Evolutionary conservation across 2,113 vertebrate genomes (phyloP).

Genomic region (Mugil cephalus): DNA sequence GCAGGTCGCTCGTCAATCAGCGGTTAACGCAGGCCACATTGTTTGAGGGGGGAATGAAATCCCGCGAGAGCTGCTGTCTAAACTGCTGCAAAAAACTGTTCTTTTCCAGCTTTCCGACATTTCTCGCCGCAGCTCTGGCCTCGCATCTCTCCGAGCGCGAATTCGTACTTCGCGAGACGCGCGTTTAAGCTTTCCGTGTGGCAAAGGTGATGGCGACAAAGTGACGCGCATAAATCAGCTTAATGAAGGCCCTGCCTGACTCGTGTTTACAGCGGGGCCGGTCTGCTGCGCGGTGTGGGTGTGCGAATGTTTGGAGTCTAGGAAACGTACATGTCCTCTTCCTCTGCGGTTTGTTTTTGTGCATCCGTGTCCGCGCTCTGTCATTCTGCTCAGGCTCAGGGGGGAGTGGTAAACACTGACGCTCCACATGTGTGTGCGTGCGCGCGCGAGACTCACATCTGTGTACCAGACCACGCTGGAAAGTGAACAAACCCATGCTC

Average conservation of each 20-base stretch:
- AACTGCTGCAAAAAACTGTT: no score
- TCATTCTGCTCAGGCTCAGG: conserved; percentile 53
- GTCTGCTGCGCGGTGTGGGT: background rate
- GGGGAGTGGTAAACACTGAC: conserved; percentile 63
- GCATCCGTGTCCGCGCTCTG: background rate
- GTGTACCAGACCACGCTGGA: conserved; percentile 85
- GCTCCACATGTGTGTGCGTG: conserved; percentile 47
- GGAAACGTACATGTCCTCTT: background rate
- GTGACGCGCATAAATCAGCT: conserved; percentile 25
- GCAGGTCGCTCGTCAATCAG: conserved; percentile 16
- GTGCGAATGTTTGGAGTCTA: background rate
- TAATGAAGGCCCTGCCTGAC: background rate
- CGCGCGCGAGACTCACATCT: conserved; percentile 82
- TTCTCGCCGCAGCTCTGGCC: no score
- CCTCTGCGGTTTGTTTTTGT: conserved; percentile 7
- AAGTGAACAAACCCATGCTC: conserved; percentile 40
- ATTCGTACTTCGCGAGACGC: no score
- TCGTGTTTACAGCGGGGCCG: background rate
- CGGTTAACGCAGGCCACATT: conserved; percentile 31
- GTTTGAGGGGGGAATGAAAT: background rate
- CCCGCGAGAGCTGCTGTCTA: conserved; percentile 1
- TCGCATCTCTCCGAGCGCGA: no score
- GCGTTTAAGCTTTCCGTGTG: background rate
- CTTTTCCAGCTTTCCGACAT: no score
- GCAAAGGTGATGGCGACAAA: conserved; percentile 4